Percentiles rank a stretch among this genome's conserved stretches.
Conservation (phyloP, 2,888 invertebrate genomes). For the Pollenia angustigena region DNA sequence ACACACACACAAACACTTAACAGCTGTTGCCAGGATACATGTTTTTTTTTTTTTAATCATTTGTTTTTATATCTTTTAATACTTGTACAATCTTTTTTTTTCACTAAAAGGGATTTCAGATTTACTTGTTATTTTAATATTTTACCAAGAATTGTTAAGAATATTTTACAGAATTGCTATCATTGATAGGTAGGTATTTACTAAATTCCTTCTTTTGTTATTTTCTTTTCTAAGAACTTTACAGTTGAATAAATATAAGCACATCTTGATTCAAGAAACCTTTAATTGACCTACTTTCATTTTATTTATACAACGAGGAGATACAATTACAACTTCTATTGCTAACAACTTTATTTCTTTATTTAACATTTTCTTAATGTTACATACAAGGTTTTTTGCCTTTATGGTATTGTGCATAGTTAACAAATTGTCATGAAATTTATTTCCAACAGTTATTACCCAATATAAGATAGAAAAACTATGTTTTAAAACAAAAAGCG, state of each 20-base stretch:
- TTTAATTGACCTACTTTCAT: slow-evolving; percentile 60
- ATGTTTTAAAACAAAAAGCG: slow-evolving; percentile 10
- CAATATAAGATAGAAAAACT: background rate
- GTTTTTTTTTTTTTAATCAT: slow-evolving; percentile 30
- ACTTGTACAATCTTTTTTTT: slow-evolving; percentile 31
- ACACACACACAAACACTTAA: slow-evolving; percentile 12
- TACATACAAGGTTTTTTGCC: slow-evolving; percentile 20
- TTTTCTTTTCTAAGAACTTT: background rate
- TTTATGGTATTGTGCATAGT: slow-evolving; percentile 15
- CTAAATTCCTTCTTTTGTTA: background rate
- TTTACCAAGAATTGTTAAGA: slow-evolving; percentile 39
- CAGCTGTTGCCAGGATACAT: slow-evolving; percentile 56
- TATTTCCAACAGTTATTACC: slow-evolving; percentile 36
- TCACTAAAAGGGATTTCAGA: slow-evolving; percentile 15
- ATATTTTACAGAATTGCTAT: slow-evolving; percentile 29
- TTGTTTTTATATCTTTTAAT: slow-evolving; percentile 43
- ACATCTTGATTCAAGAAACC: slow-evolving; percentile 31
- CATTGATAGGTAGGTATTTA: slow-evolving; percentile 34
- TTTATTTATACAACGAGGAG: background rate
- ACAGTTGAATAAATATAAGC: slow-evolving; percentile 14
- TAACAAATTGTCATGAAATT: slow-evolving; percentile 17
- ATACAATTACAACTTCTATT: background rate
- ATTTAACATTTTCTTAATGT: slow-evolving; percentile 37
- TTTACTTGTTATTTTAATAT: slow-evolving; percentile 41
- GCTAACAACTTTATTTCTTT: slow-evolving; percentile 23